Base-by-base conservation (phyloP, 2,113 vertebrate species). In the Coregonus clupeaformis region DNA sequence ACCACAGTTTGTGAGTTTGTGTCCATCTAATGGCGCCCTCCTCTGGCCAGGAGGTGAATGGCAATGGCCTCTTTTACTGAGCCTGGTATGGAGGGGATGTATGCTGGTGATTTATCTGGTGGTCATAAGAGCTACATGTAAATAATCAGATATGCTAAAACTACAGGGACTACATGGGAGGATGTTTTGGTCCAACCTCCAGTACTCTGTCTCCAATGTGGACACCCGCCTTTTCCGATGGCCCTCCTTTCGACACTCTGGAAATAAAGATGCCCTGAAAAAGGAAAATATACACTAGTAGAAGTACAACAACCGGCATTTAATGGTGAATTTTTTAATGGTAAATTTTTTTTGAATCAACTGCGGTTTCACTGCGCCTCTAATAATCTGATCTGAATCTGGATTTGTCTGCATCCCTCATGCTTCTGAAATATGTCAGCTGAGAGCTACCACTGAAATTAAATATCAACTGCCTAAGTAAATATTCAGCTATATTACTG, bases 181-280 rank as follows among this genome's bases (percentile, higher is more conserved):
- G 63, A 62, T 13, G 2, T 70, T 49, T 9, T 1, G 1, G 0
- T 65, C 67, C 57, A 88, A 95, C 92, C 91, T 96, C 93, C 75
- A 94, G 29, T 29, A 84, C 73, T 85, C 86, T 86, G 72, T 93
- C 93, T 85, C 89, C 92, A 75, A 91, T 79, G 70, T 91, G 90
- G 75, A 93, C 2, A 0, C 90, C 92, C 47, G 93, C 87, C 83
- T 93, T 91, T 78, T 94, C 90, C 59, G 91, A 86, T 0, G 91
- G 84, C 3, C 92, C 94, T 69, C 91, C 90, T 84, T 87, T 86
- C 0, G 87, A 91, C 32, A 96, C 89, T 55, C 86, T 81, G 14
- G 94, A 90, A 81, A 92, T 92, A 85, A 94, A 74, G 65, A 93
- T 87, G 11, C 89, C 91, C 92, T 94, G 84, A 74, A 75, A 87